phyloP scores from a whole-genome alignment of 2,113 vertebrate genomes.

The Chionodraco myersi region DNA sequence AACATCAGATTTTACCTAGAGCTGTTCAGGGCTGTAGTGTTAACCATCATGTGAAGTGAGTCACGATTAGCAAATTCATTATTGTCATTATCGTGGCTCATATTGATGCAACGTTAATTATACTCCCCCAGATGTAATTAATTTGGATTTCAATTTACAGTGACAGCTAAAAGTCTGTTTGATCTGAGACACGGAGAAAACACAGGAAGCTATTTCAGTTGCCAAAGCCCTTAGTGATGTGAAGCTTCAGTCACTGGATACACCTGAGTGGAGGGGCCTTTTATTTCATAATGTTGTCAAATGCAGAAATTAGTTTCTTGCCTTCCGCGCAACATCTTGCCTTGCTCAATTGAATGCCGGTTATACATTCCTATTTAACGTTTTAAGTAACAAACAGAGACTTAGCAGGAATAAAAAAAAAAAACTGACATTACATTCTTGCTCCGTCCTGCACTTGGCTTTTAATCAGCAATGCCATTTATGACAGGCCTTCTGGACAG shows the following conservation, averaged over 20 bases:
- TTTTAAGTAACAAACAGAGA: not conserved
- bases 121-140: not conserved
- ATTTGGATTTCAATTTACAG: not conserved
- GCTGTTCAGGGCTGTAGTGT: too few species aligned
- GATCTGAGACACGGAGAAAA: not conserved
- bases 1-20: too few species aligned
- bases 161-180: not conserved
- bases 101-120: not conserved
- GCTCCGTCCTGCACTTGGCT: not conserved
- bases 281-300: not conserved
- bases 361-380: not conserved
- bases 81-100: not conserved
- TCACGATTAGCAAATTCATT: not conserved
- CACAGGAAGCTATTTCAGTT: not conserved
- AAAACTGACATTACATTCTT: not conserved
- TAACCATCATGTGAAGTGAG: too few species aligned
- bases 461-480: not conserved
- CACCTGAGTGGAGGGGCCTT: not conserved
- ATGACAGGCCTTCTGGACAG: not conserved
- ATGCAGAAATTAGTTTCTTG: not conserved
- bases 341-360: not conserved
- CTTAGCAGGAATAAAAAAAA: not conserved
- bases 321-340: not conserved
- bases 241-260: not conserved
- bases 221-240: not conserved